Evolutionary conservation across 2,888 invertebrate species (phyloP), one percentile per base, ranked within the genome.

Genomic region (Pandemis heparana): DNA sequence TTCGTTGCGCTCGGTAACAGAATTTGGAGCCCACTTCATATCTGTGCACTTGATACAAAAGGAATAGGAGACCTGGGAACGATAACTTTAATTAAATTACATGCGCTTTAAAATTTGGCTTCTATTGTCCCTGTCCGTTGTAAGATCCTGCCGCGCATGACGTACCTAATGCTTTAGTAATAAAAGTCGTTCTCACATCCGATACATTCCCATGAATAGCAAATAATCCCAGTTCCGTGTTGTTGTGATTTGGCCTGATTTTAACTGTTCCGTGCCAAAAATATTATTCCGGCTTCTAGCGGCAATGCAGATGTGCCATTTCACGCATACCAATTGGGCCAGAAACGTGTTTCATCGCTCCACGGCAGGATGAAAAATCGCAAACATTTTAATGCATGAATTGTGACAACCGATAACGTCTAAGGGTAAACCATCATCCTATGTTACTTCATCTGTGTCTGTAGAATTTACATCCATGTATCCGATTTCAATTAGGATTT

Each of bases 241-340:
- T 76, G 75, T 71, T 67, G 72, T 61, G 71, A 76, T 83, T 85
- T 86, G 87, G 84, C 83, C 85, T 83, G 82, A 83, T 86, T 88
- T 84, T 82, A 82, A 85, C 82, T 82, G 77, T 77, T 80, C 77
- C 80, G 86, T 89, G 90, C 91, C 90, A 92, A 90, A 89, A 90
- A 88, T 87, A 88, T 85, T 79, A 81, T 80, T 80, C 77, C 83
- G 81, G 85, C 85, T 84, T 87, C 85, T 83, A 83, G 80, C 90
- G 82, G 88, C 91, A 91, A 84, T 92, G 92, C 92, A 92, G 92
- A 91, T 92, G 90, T 88, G 85, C 87, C 86, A 83, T 85, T 88
- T 88, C 81, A 87, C 89, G 87, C 88, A 85, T 88, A 85, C 84
- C 82, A 90, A 90, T 85, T 87, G 85, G 86, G 82, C 77, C 85